Base-by-base conservation (phyloP, 2,888 invertebrate species). In the Drosophila kokeensis region DNA sequence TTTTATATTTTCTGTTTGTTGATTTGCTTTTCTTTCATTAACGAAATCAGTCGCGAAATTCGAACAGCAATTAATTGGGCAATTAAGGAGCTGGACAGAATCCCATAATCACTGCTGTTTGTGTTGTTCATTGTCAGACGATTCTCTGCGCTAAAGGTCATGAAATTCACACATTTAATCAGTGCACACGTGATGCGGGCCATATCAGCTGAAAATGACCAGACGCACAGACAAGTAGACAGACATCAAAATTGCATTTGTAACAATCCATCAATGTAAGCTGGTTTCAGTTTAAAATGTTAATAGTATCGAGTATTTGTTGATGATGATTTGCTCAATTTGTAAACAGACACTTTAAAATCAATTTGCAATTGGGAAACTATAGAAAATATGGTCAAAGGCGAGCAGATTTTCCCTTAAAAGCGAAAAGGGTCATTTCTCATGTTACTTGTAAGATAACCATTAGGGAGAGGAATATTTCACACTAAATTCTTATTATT, bases 31-130 rank as follows among this genome's bases (percentile, higher is more conserved):
- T 38, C 10, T 21, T 15, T 15, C 10, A 18, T 10, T 27, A 5
- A 18, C 27, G 21, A 21, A 42, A 42, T 42, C 5, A 42, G 21
- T 42, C n/a, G 11, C 21, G 69, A 65, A 76, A 62, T 83, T 63
- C 52, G 8, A 71, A 63, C 36, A 52, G 67, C 38, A 32, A 65
- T 21, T 8, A 15, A 24, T 24, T 45, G 7, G 21, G 4, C 8
- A 15, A 45, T 24, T 45, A 24, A 8, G 15, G 45, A 45, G 24
- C 24, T 15, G 8, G 45, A 4, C 45, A n/a, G 11, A 45, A 29
- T 27, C 15, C n/a, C 24, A 69, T 67, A 48, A 54, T 69, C 29
- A 27, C 24, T 45, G 36, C 8, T 38, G 32, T 29, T 48, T 27
- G 30, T 10, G 54, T 45, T 34, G 7, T 7, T 48, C 34, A 59